A percentile compares a stretch with the other conserved stretches of the same genome.
Conservation (phyloP, 2,888 invertebrate genomes). For the Drosophila paucipuncta region DNA sequence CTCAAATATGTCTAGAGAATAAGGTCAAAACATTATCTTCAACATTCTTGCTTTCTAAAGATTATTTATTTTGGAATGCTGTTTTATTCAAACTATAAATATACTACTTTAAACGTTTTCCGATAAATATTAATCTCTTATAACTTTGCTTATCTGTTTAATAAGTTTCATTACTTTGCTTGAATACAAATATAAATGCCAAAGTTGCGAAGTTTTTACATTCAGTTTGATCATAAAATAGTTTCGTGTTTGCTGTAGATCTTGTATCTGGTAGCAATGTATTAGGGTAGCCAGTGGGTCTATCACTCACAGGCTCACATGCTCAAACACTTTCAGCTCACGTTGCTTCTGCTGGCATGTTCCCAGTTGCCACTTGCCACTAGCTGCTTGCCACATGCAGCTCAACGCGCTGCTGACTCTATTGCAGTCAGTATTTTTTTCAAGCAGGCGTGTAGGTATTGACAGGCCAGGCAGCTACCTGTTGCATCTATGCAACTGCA, state of each 20-base stretch:
- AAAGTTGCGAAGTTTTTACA: not conserved
- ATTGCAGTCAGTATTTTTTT: conserved; percentile 48
- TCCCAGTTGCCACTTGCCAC: conserved; percentile 19
- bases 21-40: not conserved
- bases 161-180: not conserved
- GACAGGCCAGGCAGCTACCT: conserved; percentile 73
- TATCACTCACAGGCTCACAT: conserved; percentile 47
- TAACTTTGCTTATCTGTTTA: not conserved
- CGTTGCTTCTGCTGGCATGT: conserved; percentile 35
- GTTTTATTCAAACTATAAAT: not conserved
- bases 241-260: conserved; percentile 22
- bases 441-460: conserved; percentile 79
- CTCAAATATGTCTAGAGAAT: not conserved
- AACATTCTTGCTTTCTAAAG: not conserved
- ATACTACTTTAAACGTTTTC: not conserved
- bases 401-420: conserved; percentile 45
- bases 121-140: not conserved
- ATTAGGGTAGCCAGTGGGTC: conserved; percentile 43
- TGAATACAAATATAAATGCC: not conserved
- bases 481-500: conserved; percentile 57
- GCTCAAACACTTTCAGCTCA: conserved; percentile 6
- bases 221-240: not conserved
- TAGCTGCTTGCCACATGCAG: conserved; percentile 54
- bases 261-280: conserved; percentile 5
- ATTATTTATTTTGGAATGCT: not conserved